phyloP scores from a whole-genome alignment of 2,113 vertebrate genomes.

The Leptodactylus fuscus region DNA sequence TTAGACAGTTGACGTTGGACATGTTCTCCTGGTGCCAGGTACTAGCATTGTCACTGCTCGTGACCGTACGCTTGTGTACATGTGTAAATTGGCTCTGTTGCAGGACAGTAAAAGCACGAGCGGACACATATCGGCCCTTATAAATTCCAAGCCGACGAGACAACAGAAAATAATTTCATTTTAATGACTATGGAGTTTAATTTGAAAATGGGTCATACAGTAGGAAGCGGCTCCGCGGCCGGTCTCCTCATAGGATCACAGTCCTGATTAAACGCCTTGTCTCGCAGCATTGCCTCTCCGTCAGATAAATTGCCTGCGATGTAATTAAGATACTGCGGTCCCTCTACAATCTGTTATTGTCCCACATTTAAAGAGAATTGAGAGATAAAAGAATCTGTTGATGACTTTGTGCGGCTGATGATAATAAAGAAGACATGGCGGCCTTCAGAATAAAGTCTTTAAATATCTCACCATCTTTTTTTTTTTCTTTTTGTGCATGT shows the following conservation, averaged over 20 bases:
- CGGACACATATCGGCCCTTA: background rate
- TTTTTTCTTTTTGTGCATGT: background rate
- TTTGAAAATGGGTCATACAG: constrained; percentile 31
- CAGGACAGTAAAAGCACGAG: background rate
- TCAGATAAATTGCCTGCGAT: constrained; percentile 51
- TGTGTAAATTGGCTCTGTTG: background rate
- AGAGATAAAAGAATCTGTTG: constrained; percentile 33
- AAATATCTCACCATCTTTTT: background rate
- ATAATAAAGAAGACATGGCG: background rate
- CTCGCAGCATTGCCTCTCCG: constrained; percentile 29
- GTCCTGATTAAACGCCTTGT: constrained; percentile 51
- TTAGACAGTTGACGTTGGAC: too few species aligned
- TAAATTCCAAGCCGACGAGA: background rate
- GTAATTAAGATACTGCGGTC: constrained; percentile 54
- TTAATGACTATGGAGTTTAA: background rate
- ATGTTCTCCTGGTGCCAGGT: too few species aligned
- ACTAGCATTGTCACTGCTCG: too few species aligned
- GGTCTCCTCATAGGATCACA: constrained; percentile 13
- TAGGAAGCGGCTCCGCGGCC: background rate
- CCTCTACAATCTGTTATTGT: constrained; percentile 55
- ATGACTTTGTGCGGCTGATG: constrained; percentile 30
- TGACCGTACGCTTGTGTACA: too few species aligned
- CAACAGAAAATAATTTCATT: constrained; percentile 6
- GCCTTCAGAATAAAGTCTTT: background rate
- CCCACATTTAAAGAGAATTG: constrained; percentile 23